Evolutionary conservation across 2,113 vertebrate species (phyloP).

Genomic region (Trichomycterus rosablanca): DNA sequence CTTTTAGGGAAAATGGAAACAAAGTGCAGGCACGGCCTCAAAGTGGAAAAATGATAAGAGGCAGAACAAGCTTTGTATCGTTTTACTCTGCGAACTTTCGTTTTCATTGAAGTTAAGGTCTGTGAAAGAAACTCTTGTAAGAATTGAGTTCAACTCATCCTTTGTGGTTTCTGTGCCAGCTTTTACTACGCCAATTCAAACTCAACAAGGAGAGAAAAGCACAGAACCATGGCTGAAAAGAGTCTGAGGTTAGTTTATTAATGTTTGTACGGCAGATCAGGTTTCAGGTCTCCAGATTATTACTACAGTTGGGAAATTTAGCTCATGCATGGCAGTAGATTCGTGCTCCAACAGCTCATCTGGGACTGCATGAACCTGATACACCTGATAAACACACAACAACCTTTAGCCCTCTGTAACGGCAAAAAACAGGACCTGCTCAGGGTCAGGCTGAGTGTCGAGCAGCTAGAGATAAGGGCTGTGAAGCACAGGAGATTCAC

Average conservation of each 20-base stretch:
- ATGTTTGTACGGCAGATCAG: constrained; percentile 3
- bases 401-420: neutral
- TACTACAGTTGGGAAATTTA: constrained; percentile 40
- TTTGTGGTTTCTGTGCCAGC: too few relatives aligned
- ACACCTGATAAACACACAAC: constrained; percentile 18
- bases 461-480: neutral
- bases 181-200: constrained; percentile 3
- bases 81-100: too few relatives aligned
- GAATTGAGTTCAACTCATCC: neutral
- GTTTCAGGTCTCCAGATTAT: constrained; percentile 3
- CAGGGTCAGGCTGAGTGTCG: neutral
- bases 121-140: too few relatives aligned
- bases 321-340: constrained; percentile 29
- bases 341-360: constrained; percentile 36
- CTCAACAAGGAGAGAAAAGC: constrained; percentile 6
- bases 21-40: neutral
- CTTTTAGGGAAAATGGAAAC: neutral
- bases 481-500: neutral
- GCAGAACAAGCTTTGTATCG: too few relatives aligned
- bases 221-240: neutral
- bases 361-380: constrained; percentile 32
- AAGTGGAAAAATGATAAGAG: too few relatives aligned
- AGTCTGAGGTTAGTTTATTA: neutral
- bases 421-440: too few relatives aligned
- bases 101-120: too few relatives aligned